Evolutionary conservation across 2,113 vertebrate species (phyloP).

Genomic region (Siphamia tubifer): DNA sequence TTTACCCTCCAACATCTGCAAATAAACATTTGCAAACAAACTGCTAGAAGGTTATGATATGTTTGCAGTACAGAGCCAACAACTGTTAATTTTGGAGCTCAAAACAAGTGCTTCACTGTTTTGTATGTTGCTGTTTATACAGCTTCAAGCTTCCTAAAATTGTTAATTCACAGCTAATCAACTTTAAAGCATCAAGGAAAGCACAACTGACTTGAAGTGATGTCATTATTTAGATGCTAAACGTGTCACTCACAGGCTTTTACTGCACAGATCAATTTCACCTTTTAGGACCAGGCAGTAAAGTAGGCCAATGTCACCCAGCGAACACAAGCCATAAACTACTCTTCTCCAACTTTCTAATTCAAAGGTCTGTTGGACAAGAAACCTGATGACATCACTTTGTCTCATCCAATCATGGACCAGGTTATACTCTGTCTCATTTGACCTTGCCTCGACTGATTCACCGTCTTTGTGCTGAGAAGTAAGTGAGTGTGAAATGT

Average conservation of each 20-base stretch:
- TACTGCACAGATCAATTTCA: constrained; percentile 52
- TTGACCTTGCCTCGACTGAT: constrained; percentile 50
- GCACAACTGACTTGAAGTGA: background rate
- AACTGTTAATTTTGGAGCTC: background rate
- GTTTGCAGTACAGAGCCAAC: background rate
- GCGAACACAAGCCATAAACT: constrained; percentile 58
- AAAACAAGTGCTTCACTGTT: too few relatives aligned
- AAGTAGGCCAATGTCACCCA: constrained; percentile 65
- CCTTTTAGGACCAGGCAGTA: constrained; percentile 51
- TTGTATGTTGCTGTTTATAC: background rate
- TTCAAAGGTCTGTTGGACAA: constrained; percentile 17
- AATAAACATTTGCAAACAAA: too few relatives aligned
- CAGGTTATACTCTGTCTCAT: constrained; percentile 8
- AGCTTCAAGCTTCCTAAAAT: background rate
- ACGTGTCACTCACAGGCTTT: constrained; percentile 10
- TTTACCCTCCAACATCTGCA: constrained; percentile 14
- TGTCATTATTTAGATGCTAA: constrained; percentile 30
- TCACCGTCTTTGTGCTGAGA: constrained; percentile 12
- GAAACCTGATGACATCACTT: constrained; percentile 26
- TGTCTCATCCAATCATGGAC: constrained; percentile 13
- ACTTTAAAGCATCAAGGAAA: background rate
- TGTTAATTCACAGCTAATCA: background rate
- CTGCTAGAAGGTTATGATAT: background rate
- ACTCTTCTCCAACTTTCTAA: constrained; percentile 32
- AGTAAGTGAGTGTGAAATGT: constrained; percentile 18